These are phyloP conservation scores for Phytoseiulus persimilis DNA, from an alignment of 2,888 invertebrate species.

Conservation along the genomic window DNA sequence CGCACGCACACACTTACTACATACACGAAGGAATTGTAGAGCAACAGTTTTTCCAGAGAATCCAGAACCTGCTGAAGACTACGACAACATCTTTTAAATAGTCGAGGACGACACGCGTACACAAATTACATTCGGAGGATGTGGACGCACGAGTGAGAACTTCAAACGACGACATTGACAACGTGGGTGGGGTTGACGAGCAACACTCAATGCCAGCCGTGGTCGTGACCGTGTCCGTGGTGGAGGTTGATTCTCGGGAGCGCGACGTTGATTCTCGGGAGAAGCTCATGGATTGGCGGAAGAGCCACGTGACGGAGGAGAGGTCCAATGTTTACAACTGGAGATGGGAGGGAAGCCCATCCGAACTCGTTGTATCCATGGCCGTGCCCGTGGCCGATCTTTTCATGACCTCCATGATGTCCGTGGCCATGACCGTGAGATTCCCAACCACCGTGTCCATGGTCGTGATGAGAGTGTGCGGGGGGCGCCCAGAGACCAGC, in stretches of 20 bases:
- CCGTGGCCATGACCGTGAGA: background rate
- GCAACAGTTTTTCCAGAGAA: background rate
- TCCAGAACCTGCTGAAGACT: background rate
- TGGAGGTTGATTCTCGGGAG: constrained; percentile 12
- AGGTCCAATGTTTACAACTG: constrained; percentile 17
- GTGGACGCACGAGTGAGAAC: background rate
- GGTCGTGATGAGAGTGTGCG: constrained; percentile 11
- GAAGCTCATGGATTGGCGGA: constrained; percentile 31
- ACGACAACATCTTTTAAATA: background rate
- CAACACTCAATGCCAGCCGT: constrained; percentile 17
- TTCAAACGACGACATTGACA: background rate
- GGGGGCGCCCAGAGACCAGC: constrained; percentile 35
- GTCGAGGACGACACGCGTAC: background rate
- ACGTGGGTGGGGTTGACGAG: background rate
- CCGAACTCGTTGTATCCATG: constrained; percentile 37
- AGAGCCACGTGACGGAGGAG: constrained; percentile 36
- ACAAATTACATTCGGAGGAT: background rate
- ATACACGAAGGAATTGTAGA: constrained; percentile 5
- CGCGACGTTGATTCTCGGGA: constrained; percentile 21
- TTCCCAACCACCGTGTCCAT: background rate
- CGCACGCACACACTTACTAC: background rate
- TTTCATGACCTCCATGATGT: background rate
- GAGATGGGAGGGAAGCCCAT: constrained; percentile 19
- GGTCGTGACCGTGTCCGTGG: constrained; percentile 18
- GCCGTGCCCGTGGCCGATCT: constrained; percentile 33